Evolutionary conservation across 53 echinoderm and acorn worm species (phyloP).

Genomic region (Hippasteria phrygiana): DNA sequence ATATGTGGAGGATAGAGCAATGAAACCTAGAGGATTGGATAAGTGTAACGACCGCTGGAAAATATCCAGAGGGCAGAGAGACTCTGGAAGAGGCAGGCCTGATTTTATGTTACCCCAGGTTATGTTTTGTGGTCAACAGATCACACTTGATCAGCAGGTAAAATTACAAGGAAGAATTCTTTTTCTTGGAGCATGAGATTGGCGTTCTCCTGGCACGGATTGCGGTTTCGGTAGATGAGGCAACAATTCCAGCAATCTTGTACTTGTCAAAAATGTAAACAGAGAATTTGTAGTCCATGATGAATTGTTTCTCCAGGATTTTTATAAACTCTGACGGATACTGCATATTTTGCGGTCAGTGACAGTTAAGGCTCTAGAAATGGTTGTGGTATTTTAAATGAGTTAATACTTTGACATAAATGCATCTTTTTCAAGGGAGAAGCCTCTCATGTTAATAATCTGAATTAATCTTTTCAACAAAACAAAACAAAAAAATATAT

Average conservation of each 20-base stretch:
- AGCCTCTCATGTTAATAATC: too few species aligned
- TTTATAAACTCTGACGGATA: neutral
- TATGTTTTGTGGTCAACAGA: neutral
- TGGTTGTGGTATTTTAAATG: too few species aligned
- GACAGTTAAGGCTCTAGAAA: neutral
- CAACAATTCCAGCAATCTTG: neutral
- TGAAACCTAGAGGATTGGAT: neutral
- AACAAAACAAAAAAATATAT: neutral
- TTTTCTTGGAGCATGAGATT: neutral
- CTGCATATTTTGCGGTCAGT: neutral
- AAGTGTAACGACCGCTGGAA: neutral
- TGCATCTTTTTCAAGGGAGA: neutral
- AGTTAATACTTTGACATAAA: too few species aligned
- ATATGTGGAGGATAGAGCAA: neutral
- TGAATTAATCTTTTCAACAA: neutral
- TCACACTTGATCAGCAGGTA: neutral
- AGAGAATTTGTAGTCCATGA: constrained; percentile 23
- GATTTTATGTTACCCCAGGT: neutral
- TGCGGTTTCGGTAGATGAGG: neutral
- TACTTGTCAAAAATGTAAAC: constrained; percentile 35
- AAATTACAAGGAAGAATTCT: neutral
- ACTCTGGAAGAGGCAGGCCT: neutral
- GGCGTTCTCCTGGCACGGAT: neutral
- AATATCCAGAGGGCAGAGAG: neutral
- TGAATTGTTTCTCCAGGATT: neutral